Base-by-base conservation (phyloP, 1,140 invertebrate species). In the Heliconius hermathena region DNA sequence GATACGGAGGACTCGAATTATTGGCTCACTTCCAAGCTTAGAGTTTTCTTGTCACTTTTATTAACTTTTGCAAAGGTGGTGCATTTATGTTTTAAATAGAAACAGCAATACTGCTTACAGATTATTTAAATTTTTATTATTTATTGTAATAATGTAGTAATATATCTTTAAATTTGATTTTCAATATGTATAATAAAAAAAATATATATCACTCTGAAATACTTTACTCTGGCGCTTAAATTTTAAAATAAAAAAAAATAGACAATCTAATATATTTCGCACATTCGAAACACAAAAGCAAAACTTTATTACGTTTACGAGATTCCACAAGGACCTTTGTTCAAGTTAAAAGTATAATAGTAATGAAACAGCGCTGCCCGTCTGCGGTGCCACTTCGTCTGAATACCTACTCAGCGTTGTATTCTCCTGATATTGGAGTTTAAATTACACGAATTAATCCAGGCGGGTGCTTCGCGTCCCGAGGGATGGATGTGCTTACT, bases 401-500 rank as follows among this genome's bases (percentile, higher is more conserved):
- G 87, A 90, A 89, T 89, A 92, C 85, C 85, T 87, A 75, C 88
- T 89, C 84, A 82, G 84, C 83, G 89, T 88, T 88, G 82, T 93
- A 89, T 88, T 91, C 89, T 92, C 89, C 90, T 90, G 88, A 90
- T 90, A 92, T 89, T 88, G 85, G 87, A 89, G 89, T 92, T 91
- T 89, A 91, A 92, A 92, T 92, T 93, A 92, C 89, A 90, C 88
- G 90, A 92, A 90, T 93, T 92, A 92, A 91, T 90, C 89, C 87
- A 83, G 85, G 81, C 87, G 86, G 84, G 78, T 87, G 84, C 84
- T 88, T 80, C 82, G 84, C 79, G 83, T 87, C 85, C 84, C 82
- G 79, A 73, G 87, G 84, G 86, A 88, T 84, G 82, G 79, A 84
- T 88, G 79, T 84, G 85, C 81, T 87, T 85, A 84, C 88, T 81